phyloP scores from a whole-genome alignment of 2,888 invertebrate species.

The Habroteleia sp. region DNA sequence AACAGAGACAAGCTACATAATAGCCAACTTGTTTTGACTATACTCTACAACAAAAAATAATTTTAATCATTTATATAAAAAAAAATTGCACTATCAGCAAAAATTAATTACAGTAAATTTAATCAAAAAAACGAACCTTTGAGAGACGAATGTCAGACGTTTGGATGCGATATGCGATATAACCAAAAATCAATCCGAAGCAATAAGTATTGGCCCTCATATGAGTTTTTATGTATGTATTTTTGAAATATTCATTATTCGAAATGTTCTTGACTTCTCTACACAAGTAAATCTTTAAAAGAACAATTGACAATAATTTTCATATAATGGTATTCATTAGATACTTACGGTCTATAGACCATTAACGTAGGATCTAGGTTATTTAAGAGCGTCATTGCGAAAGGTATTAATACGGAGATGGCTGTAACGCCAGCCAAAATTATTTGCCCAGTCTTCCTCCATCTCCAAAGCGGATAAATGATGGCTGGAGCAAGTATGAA shows the following conservation, averaged over 20 bases:
- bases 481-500: conserved; percentile 86
- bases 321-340: conserved; percentile 47
- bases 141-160: conserved; percentile 76
- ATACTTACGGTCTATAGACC: conserved; percentile 86
- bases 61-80: not conserved
- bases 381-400: conserved; percentile 83
- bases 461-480: conserved; percentile 86
- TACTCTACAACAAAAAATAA: conserved; percentile 62
- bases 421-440: conserved; percentile 82
- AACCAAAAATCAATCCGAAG: conserved; percentile 86
- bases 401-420: conserved; percentile 83
- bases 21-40: conserved; percentile 71
- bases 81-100: not conserved
- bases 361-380: conserved; percentile 86
- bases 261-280: conserved; percentile 86
- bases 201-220: conserved; percentile 88
- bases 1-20: conserved; percentile 72
- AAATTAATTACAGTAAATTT: not conserved
- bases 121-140: conserved; percentile 81
- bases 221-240: conserved; percentile 88
- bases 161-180: conserved; percentile 85
- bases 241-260: conserved; percentile 85
- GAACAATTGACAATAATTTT: conserved; percentile 45
- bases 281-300: conserved; percentile 72
- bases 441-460: conserved; percentile 83